These are phyloP conservation scores for Prenolepis imparis DNA, from an alignment of 2,888 invertebrate genomes.

Conservation along the genomic window DNA sequence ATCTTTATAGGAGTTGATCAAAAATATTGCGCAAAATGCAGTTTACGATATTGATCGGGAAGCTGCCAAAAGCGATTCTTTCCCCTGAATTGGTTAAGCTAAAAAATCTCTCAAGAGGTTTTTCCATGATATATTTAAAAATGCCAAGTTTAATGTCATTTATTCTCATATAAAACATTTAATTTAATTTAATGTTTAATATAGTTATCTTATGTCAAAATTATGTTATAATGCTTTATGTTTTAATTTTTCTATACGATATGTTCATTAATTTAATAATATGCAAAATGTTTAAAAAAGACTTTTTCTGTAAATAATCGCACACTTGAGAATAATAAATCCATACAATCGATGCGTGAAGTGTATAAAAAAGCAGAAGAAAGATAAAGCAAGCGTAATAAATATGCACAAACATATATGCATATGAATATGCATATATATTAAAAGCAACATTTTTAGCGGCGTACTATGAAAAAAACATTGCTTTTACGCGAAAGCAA, in stretches of 20 bases:
- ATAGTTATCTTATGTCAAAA: not conserved
- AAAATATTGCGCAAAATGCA: slow-evolving; percentile 27
- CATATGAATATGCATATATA: slow-evolving; percentile 19
- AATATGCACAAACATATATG: slow-evolving; percentile 23
- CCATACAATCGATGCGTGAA: not conserved
- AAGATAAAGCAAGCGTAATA: slow-evolving; percentile 23
- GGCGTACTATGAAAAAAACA: not conserved
- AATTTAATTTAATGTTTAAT: not conserved
- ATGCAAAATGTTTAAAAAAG: not conserved
- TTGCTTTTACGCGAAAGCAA: not conserved
- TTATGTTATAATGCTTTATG: not conserved
- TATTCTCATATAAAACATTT: not conserved
- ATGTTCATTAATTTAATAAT: not conserved
- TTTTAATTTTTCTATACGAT: not conserved
- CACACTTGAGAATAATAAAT: slow-evolving; percentile 17
- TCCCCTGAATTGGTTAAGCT: not conserved
- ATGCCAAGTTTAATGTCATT: not conserved
- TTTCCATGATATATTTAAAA: not conserved
- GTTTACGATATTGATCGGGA: slow-evolving; percentile 21
- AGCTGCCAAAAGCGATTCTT: not conserved
- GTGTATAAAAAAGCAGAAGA: not conserved
- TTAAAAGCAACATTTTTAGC: slow-evolving; percentile 13
- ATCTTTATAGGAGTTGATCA: slow-evolving; percentile 9
- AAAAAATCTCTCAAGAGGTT: not conserved
- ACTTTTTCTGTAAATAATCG: not conserved